Evolutionary conservation across 1,140 invertebrate species (phyloP), one percentile per base, ranked within the genome.

Genomic region (Pinna nobilis): DNA sequence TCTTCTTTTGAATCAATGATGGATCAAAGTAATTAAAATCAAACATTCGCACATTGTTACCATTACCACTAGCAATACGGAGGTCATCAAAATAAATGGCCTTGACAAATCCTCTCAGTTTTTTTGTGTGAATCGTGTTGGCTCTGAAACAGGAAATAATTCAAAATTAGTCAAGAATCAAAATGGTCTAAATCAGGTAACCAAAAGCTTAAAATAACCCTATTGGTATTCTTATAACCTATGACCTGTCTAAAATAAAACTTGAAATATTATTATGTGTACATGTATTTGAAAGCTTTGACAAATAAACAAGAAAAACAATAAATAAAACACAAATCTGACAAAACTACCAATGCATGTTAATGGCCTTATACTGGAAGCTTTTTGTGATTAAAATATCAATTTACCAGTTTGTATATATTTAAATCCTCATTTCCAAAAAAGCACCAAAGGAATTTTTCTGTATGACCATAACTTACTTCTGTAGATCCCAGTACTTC

Each of bases 401-500:
- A n/a, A n/a, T n/a, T n/a, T n/a, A n/a, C n/a, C n/a, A n/a, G n/a
- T n/a, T n/a, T n/a, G n/a, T n/a, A n/a, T n/a, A n/a, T n/a, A n/a
- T n/a, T n/a, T n/a, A n/a, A n/a, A n/a, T n/a, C n/a, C n/a, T n/a
- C n/a, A n/a, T n/a, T n/a, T n/a, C n/a, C n/a, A n/a, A n/a, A n/a
- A n/a, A n/a, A n/a, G n/a, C n/a, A n/a, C 35, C n/a, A 7, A 41
- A 25, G 9, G 28, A 61, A 61, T 15, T 9, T 13, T 9, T 9
- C 13, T 9, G 7, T 61, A n/a, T 37, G 28, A 23, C 41, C n/a
- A 33, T 60, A 7, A 20, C 81, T 77, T 69, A 85, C 83, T 69
- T 57, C 49, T 65, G 61, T 20, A 79, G 64, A 73, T 83, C 76
- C 86, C 86, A 87, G 72, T 82, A 81, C 60, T 87, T 87, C 44